Percentiles rank a stretch among this genome's conserved stretches.
phyloP scores from a whole-genome alignment of 1,140 invertebrate genomes.

The Zaprionus vittiger region DNA sequence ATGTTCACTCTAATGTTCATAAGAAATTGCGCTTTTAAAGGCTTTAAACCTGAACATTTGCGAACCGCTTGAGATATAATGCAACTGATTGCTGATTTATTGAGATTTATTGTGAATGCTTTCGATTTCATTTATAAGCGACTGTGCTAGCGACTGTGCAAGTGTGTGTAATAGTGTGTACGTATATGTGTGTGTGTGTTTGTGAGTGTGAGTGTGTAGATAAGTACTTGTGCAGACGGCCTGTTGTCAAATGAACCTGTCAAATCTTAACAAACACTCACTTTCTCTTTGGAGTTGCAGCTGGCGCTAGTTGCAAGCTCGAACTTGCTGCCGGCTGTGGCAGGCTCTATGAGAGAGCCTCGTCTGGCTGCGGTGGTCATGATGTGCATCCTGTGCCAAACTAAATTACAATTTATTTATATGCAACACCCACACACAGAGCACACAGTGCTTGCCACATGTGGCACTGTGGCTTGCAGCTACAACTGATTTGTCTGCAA shows the following conservation, averaged over 20 bases:
- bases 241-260: constrained; percentile 76
- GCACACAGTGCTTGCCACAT: constrained; percentile 23
- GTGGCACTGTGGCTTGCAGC: constrained; percentile 42
- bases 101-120: constrained; percentile 51
- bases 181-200: not conserved
- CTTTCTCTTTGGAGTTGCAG: constrained; percentile 70
- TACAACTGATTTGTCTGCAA: constrained; percentile 72
- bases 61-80: constrained; percentile 28
- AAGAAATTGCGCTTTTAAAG: constrained; percentile 9
- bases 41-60: constrained; percentile 13
- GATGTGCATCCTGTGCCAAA: constrained; percentile 68
- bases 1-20: constrained; percentile 1
- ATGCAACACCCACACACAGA: constrained; percentile 68
- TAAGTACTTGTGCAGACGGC: constrained; percentile 36
- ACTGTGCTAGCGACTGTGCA: constrained; percentile 3
- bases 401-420: constrained; percentile 81
- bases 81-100: constrained; percentile 42
- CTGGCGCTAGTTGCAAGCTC: constrained; percentile 57
- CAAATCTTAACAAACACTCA: constrained; percentile 76
- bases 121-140: constrained; percentile 51
- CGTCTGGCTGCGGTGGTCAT: constrained; percentile 5
- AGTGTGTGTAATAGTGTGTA: constrained; percentile 4
- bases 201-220: constrained; percentile 24
- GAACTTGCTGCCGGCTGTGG: constrained; percentile 5
- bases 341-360: not conserved